These are phyloP conservation scores for Lepidocyrtinus sp. DNA, from an alignment of 2,888 invertebrate species.

Conservation along the genomic window DNA sequence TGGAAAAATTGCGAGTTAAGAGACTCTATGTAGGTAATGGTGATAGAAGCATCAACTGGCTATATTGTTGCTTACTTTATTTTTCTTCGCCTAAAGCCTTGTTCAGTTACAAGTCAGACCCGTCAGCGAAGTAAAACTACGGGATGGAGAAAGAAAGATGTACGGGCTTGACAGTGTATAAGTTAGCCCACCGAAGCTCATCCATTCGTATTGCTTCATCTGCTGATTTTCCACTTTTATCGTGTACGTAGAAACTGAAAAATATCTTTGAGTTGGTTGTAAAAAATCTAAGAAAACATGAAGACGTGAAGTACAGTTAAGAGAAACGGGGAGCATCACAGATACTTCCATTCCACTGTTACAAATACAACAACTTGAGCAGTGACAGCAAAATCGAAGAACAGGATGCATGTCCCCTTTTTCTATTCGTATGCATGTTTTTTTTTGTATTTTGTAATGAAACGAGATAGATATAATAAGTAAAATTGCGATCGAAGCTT, in stretches of 20 bases:
- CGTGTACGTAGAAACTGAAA: background rate
- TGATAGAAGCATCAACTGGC: background rate
- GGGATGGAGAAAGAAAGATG: slow-evolving; percentile 17
- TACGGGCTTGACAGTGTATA: slow-evolving; percentile 9
- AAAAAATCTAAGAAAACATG: background rate
- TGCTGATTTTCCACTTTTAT: background rate
- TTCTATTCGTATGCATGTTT: slow-evolving; percentile 37
- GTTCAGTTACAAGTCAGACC: slow-evolving; percentile 48
- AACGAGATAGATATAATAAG: slow-evolving; percentile 42
- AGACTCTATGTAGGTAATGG: background rate
- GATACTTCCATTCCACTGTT: background rate
- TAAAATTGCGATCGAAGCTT: background rate
- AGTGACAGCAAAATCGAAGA: slow-evolving; percentile 51
- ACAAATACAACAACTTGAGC: slow-evolving; percentile 38
- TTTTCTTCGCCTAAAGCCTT: slow-evolving; percentile 18
- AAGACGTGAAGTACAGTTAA: background rate
- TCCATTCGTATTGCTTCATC: background rate
- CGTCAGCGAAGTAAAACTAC: slow-evolving; percentile 52
- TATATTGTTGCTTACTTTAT: slow-evolving; percentile 5
- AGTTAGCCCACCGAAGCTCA: background rate
- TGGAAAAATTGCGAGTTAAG: background rate
- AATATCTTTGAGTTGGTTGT: background rate
- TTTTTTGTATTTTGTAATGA: slow-evolving; percentile 32
- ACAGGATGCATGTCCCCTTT: slow-evolving; percentile 34
- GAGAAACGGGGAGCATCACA: background rate